Base-by-base conservation (phyloP, 2,888 invertebrate genomes). In the Calliphora vomitoria region DNA sequence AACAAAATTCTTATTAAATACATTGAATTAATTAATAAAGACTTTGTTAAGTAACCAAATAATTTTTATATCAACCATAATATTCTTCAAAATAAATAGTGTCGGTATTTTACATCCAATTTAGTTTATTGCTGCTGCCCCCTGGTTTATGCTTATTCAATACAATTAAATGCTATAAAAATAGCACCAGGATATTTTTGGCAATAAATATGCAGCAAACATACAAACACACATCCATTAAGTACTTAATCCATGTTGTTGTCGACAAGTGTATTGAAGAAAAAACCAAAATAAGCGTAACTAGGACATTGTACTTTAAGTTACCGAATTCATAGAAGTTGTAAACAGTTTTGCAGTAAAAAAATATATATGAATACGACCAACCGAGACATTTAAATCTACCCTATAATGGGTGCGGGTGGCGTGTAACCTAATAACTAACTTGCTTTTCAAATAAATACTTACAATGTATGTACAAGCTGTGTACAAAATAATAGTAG, bases 361-460 rank as follows among this genome's bases (percentile, higher is more conserved):
- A 53, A 55, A 15, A 13, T n/a, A 41, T 47, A 8, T 53, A 41
- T 60, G 31, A 31, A 62, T 71, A 44, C 35, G 53, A 15, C 4
- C 31, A 47, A n/a, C 69, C 13, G 58, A 72, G 20, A 68, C 15
- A 68, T 68, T 53, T 71, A 18, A 18, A 71, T 15, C 13, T 71
- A 15, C 10, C 18, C 11, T 20, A 25, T n/a, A 5, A 41, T 66
- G 74, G 74, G 82, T 74, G 82, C 82, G 74, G 82, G 44, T 74
- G 74, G 74, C 82, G 66, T 82, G 82, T 82, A 82, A 82, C 35
- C 74, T 44, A 74, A 64, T 53, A 76, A 76, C 53, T 64, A n/a
- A 53, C 58, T 74, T 74, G 25, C 35, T 64, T 64, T 64, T 5
- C 4, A 38, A 64, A 35, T 64, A 35, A 31, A 4, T 31, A 31